Base-by-base conservation (phyloP, 2,888 invertebrate species). In the Trichacis sp. region DNA sequence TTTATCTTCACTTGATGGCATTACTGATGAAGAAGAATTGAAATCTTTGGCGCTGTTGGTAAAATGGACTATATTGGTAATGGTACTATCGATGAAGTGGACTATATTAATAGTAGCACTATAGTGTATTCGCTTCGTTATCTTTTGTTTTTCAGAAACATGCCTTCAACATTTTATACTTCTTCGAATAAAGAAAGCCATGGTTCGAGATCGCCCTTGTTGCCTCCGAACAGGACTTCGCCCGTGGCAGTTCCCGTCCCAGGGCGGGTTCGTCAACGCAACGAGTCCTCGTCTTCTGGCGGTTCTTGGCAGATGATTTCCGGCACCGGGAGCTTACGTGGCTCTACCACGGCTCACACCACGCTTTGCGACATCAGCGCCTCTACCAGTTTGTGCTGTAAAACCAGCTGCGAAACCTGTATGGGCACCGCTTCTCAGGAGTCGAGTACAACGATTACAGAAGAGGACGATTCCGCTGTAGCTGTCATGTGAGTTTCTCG, bases 281-380 rank as follows among this genome's bases (percentile, higher is more conserved):
- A 89, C 69, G 89, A 90, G 49, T 89, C 89, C 11, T 88, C 89
- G 30, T 84, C 87, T 48, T 87, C 87, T 67, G 85, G 86, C 45
- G 89, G 89, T 55, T 91, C 91, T 73, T 92, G 91, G 91, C 90
- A 91, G 79, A 87, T 91, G 78, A 89, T 91, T 61, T 89, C 89
- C 8, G 89, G 88, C 6, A 88, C 90, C 8, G 92, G 91, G 14
- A 91, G 91, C 78, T 77, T 89, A 43, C 83, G 88, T 17, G 87
- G 88, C 43, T 87, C 88, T 5, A 86, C 87, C 8, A 86, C 87
- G 8, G 80, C 82, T 45, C 84, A 82, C 61, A 77, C 78, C 15
- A 69, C 74, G 36, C 73, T 81, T 40, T 70, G 76, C 4, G 82
- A 81, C n/a, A 78, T 75, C 14, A 63, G 76, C 14, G 73, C 76